phyloP scores from a whole-genome alignment of 2,797 vertebrate species.

The Limosa lapponica region DNA sequence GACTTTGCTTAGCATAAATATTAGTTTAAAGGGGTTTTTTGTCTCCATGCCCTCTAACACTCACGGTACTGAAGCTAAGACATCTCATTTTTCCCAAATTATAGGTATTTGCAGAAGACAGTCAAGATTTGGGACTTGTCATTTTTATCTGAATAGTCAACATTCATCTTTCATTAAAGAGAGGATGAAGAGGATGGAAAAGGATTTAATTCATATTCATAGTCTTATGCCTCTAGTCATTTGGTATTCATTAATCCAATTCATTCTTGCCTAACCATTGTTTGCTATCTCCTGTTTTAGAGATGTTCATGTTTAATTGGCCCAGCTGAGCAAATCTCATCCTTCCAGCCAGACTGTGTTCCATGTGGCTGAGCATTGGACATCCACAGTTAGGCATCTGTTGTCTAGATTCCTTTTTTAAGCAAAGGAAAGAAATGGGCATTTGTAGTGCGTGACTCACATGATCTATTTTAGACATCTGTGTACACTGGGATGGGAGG shows the following conservation, averaged over 20 bases:
- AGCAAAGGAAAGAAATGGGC: background rate
- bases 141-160: background rate
- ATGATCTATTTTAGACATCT: conserved; percentile 51
- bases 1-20: background rate
- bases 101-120: background rate
- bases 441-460: conserved; percentile 44
- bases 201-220: background rate
- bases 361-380: background rate
- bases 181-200: background rate
- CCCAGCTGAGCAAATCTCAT: conserved; percentile 1
- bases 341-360: background rate
- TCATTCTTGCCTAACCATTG: background rate
- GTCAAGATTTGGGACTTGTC: background rate
- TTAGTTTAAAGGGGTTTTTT: background rate
- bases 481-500: conserved; percentile 34
- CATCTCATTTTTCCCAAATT: background rate
- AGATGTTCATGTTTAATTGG: background rate
- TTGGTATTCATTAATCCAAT: background rate
- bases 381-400: conserved; percentile 31
- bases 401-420: conserved; percentile 41
- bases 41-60: background rate
- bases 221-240: background rate
- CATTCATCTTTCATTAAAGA: background rate
- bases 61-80: background rate
- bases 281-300: conserved; percentile 5